Conservation (phyloP, 2,888 invertebrate genomes). For the Latrodectus hesperus region DNA sequence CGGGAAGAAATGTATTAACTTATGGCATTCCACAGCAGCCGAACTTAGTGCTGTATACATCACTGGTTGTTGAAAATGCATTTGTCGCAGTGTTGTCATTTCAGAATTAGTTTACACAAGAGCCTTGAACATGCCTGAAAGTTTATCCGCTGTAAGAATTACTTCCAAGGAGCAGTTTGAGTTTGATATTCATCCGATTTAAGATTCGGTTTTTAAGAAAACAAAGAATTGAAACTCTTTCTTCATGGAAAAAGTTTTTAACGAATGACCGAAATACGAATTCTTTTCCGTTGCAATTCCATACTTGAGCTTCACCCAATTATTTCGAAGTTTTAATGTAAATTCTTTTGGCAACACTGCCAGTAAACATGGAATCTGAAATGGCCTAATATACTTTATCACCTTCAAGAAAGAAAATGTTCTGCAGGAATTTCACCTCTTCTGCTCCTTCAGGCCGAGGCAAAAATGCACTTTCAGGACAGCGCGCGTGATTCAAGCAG, state of each 20-base stretch:
- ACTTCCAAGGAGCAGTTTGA: too few relatives aligned
- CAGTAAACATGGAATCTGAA: constrained; percentile 28
- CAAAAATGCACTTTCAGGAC: constrained; percentile 25
- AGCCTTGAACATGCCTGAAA: too few relatives aligned
- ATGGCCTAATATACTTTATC: constrained; percentile 66
- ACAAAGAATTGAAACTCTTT: background rate
- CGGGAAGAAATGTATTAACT: too few relatives aligned
- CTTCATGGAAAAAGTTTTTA: background rate
- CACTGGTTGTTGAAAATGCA: too few relatives aligned
- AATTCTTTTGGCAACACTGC: constrained; percentile 62
- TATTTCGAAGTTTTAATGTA: constrained; percentile 63
- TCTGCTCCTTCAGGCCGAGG: constrained; percentile 37
- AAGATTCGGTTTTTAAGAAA: background rate
- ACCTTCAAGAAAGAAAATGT: constrained; percentile 59
- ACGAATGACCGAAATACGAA: background rate
- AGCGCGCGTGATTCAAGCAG: constrained; percentile 37
- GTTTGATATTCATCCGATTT: background rate
- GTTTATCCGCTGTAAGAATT: too few relatives aligned
- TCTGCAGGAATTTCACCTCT: constrained; percentile 28
- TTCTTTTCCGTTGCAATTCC: constrained; percentile 35
- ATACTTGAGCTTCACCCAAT: constrained; percentile 27
- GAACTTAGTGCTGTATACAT: too few relatives aligned
- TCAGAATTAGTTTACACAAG: too few relatives aligned
- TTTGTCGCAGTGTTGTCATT: too few relatives aligned
- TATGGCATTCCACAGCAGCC: too few relatives aligned